Conservation (phyloP, 2,113 vertebrate species). For the Rutilus rutilus region DNA sequence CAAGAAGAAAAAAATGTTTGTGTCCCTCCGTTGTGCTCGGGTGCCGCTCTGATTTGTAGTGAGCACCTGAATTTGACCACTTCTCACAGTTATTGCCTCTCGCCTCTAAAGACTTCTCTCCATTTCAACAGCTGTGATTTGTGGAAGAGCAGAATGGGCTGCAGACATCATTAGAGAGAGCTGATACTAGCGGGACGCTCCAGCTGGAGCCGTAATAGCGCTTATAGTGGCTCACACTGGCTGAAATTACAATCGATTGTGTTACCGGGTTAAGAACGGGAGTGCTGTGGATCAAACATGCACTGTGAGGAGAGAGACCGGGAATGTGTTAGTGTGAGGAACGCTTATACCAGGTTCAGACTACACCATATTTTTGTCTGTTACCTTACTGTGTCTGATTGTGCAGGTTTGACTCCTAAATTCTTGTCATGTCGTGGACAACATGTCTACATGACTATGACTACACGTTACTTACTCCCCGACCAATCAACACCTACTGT, state of each 20-base stretch:
- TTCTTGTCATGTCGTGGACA: too few relatives aligned
- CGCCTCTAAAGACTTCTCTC: conserved; percentile 22
- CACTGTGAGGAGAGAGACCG: background rate
- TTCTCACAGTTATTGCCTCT: conserved; percentile 34
- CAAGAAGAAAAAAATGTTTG: background rate
- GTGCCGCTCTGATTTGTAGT: conserved; percentile 5
- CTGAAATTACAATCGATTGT: conserved; percentile 32
- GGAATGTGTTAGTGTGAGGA: background rate
- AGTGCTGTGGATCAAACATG: background rate
- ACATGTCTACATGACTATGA: too few relatives aligned
- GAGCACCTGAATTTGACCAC: conserved; percentile 23
- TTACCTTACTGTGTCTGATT: too few relatives aligned
- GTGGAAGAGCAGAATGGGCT: conserved; percentile 31
- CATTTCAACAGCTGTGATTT: conserved; percentile 38
- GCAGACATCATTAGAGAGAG: conserved; percentile 21
- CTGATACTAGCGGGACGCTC: conserved; percentile 1
- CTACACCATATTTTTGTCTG: too few relatives aligned
- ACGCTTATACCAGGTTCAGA: too few relatives aligned
- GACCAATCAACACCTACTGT: too few relatives aligned
- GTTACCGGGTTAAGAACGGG: conserved; percentile 27
- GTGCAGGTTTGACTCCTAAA: too few relatives aligned
- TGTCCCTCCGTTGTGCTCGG: background rate
- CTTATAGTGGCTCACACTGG: background rate
- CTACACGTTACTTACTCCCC: too few relatives aligned
- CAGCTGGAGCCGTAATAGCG: background rate